phyloP scores from a whole-genome alignment of 2,113 vertebrate genomes.

The Fulmarus glacialis region DNA sequence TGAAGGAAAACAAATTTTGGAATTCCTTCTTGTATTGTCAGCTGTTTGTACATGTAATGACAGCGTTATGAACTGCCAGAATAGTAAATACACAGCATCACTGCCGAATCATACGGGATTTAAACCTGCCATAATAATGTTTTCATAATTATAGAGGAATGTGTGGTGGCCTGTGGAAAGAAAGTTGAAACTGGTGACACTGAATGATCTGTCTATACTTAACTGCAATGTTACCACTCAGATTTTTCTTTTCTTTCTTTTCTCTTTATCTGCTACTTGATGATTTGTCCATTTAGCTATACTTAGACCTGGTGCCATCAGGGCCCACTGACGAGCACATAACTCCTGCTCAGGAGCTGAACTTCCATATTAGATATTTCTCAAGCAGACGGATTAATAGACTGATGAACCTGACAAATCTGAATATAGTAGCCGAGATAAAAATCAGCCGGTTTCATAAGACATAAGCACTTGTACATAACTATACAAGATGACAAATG shows the following conservation, averaged over 20 bases:
- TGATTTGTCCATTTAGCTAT: not conserved
- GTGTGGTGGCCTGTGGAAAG: not conserved
- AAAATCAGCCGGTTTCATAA: not conserved
- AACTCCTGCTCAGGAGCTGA: not conserved
- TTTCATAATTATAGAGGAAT: slow-evolving; percentile 38
- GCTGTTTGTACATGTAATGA: slow-evolving; percentile 8
- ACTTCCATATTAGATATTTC: not conserved
- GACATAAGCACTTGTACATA: not conserved
- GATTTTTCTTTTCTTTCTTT: not conserved
- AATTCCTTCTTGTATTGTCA: slow-evolving; percentile 1
- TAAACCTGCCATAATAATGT: not conserved
- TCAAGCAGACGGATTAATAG: not conserved
- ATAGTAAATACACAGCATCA: not conserved
- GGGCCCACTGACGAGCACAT: not conserved
- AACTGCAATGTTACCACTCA: not conserved
- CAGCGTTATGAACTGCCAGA: not conserved
- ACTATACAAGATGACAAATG: not conserved
- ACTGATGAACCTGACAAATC: not conserved
- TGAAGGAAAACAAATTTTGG: not conserved
- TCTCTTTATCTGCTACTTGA: not conserved
- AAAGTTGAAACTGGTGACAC: not conserved
- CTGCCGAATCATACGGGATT: not conserved
- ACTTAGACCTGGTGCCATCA: not conserved
- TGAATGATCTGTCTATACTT: not conserved
- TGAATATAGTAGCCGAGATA: not conserved